Conservation (phyloP, 1,140 invertebrate genomes). For the Drosophila repletoides region DNA sequence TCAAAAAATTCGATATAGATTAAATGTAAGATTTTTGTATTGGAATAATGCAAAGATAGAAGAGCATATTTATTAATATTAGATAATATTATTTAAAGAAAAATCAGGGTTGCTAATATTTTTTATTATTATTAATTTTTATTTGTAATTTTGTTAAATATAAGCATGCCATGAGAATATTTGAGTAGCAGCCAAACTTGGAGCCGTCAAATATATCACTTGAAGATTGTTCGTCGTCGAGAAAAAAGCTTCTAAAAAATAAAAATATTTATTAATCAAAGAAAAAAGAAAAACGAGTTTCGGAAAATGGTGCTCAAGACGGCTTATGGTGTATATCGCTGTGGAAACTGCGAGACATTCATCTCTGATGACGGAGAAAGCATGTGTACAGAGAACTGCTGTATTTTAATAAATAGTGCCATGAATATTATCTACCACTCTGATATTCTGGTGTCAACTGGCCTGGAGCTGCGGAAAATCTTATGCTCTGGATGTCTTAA, state of each 20-base stretch:
- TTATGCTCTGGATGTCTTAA: neutral
- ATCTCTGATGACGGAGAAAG: constrained; percentile 17
- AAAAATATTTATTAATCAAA: neutral
- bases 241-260: neutral
- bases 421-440: neutral
- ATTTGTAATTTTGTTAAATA: too few species aligned
- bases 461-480: neutral
- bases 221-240: neutral
- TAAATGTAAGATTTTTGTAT: too few species aligned
- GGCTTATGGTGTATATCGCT: constrained; percentile 2
- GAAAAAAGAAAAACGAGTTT: neutral
- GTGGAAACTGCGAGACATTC: neutral
- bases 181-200: neutral
- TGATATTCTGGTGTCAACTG: neutral
- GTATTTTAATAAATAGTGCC: constrained; percentile 4
- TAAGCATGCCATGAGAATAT: neutral
- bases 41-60: too few species aligned
- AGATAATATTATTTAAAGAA: too few species aligned
- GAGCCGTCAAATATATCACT: neutral
- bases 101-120: neutral
- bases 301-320: constrained; percentile 10
- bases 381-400: neutral
- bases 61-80: too few species aligned
- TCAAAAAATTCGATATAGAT: too few species aligned
- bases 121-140: neutral